Evolutionary conservation across 2,888 invertebrate genomes (phyloP).

Genomic region (Cremastinae sp.): DNA sequence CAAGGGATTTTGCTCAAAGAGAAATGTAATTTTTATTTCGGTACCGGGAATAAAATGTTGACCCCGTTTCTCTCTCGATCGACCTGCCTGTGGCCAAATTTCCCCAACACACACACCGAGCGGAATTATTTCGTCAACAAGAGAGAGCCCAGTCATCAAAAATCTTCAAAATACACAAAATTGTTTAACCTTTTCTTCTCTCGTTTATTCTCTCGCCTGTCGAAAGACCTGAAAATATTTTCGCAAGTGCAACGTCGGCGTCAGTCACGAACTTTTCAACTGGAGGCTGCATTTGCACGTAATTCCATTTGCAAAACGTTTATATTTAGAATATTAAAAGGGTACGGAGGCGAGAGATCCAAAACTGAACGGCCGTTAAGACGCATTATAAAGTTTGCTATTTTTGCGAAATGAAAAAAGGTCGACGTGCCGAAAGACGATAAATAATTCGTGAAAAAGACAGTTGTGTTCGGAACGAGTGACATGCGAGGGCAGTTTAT

Average conservation of each 20-base stretch:
- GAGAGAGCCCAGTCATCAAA: no score
- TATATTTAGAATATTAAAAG: slow-evolving; percentile 20
- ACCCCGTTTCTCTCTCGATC: no score
- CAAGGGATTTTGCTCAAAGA: no score
- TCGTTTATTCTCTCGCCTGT: not conserved
- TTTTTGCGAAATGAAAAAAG: slow-evolving; percentile 12
- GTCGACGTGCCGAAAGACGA: slow-evolving; percentile 5
- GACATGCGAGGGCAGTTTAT: slow-evolving; percentile 37
- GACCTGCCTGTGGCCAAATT: no score
- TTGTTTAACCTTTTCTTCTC: no score
- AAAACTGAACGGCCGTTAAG: slow-evolving; percentile 20
- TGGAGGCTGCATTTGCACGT: not conserved
- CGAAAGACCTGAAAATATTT: not conserved
- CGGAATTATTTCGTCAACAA: no score
- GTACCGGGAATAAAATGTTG: no score
- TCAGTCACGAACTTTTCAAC: not conserved
- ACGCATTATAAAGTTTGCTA: slow-evolving; percentile 23
- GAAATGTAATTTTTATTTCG: no score
- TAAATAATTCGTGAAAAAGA: slow-evolving; percentile 26
- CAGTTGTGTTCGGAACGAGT: slow-evolving; percentile 23
- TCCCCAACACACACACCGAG: no score
- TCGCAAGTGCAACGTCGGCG: not conserved
- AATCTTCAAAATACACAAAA: no score
- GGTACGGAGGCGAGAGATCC: not conserved
- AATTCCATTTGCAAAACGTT: slow-evolving; percentile 20